phyloP scores from a whole-genome alignment of 2,888 invertebrate genomes.

The Lymantria monacha region DNA sequence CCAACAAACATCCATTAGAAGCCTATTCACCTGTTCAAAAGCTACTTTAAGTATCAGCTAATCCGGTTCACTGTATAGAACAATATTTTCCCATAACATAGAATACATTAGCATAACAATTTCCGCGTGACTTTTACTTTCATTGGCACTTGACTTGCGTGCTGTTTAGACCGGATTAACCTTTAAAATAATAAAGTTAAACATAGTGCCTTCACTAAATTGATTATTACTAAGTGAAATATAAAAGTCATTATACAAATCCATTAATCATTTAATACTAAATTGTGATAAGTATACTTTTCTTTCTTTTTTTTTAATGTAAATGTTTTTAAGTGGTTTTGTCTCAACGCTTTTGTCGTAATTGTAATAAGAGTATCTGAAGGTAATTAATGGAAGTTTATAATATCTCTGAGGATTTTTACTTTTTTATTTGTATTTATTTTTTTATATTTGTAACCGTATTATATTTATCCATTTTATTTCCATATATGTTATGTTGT shows the following conservation, averaged over 20 bases:
- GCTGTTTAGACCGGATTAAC: constrained; percentile 20
- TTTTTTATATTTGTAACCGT: too few relatives aligned
- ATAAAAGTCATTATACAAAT: constrained; percentile 8
- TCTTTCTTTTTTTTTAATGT: too few relatives aligned
- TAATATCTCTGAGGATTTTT: too few relatives aligned
- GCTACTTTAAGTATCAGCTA: not conserved
- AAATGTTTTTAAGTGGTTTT: too few relatives aligned
- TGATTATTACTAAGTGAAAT: constrained; percentile 22
- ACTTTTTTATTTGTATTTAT: too few relatives aligned
- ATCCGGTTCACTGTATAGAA: constrained; percentile 4
- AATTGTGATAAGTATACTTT: too few relatives aligned
- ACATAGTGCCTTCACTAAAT: constrained; percentile 15
- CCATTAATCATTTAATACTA: too few relatives aligned
- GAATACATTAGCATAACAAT: constrained; percentile 24
- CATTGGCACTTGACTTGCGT: constrained; percentile 13
- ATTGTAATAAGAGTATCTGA: too few relatives aligned
- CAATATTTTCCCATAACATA: constrained; percentile 16
- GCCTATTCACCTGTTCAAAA: constrained; percentile 1
- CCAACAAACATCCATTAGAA: not conserved
- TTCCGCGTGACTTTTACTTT: constrained; percentile 28
- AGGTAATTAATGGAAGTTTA: too few relatives aligned
- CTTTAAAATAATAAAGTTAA: constrained; percentile 19
- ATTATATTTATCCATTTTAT: too few relatives aligned
- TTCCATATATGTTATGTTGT: too few relatives aligned
- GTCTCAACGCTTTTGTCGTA: too few relatives aligned